A percentile compares a stretch with the other conserved stretches of the same genome.
phyloP scores from a whole-genome alignment of 2,888 invertebrate genomes.

The Brenthis daphne region DNA sequence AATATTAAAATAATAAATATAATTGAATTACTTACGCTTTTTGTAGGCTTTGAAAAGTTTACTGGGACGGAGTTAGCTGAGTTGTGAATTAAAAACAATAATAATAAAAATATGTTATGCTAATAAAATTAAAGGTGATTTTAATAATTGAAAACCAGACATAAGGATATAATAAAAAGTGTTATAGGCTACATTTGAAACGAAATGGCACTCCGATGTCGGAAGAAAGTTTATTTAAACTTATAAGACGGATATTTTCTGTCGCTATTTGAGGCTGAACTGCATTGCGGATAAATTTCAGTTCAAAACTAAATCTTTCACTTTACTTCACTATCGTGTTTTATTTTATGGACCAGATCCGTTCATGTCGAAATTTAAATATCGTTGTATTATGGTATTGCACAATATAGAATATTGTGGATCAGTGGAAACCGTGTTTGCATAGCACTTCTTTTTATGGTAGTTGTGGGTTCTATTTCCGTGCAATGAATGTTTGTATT shows the following conservation, averaged over 20 bases:
- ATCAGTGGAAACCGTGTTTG: no score
- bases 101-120: no score
- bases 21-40: no score
- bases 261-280: constrained; percentile 18
- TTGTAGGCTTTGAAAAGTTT: no score
- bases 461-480: no score
- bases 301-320: constrained; percentile 22
- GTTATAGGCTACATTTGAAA: constrained; percentile 8
- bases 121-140: background rate
- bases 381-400: no score
- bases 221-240: constrained; percentile 28
- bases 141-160: background rate
- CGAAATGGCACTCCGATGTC: constrained; percentile 4
- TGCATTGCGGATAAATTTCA: constrained; percentile 29
- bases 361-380: background rate
- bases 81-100: no score
- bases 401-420: no score
- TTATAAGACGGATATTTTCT: constrained; percentile 27
- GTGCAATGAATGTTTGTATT: no score
- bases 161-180: background rate
- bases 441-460: no score
- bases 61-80: no score
- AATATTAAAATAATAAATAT: no score
- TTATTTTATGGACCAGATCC: background rate
- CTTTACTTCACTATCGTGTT: constrained; percentile 17